Percentiles rank a stretch among this genome's conserved stretches.
phyloP scores from a whole-genome alignment of 2,113 vertebrate species.

The Alligator mississippiensis region DNA sequence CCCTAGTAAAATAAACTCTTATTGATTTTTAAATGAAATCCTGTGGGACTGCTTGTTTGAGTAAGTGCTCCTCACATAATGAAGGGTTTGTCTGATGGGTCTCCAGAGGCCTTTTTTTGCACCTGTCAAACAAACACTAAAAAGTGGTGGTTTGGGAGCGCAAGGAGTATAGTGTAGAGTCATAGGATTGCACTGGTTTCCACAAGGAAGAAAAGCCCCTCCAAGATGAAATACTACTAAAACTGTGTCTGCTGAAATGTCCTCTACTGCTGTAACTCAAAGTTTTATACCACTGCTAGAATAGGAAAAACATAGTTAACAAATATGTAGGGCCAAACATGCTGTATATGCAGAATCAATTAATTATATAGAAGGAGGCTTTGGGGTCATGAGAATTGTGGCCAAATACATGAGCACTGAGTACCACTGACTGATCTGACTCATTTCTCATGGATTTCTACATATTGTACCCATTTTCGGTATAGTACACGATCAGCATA shows the following conservation, averaged over 20 bases:
- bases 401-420: background rate
- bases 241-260: background rate
- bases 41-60: background rate
- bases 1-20: background rate
- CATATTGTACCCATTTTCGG: background rate
- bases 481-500: background rate
- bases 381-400: background rate
- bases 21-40: background rate
- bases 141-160: background rate
- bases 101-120: background rate
- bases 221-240: background rate
- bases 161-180: background rate
- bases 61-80: background rate
- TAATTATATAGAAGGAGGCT: background rate
- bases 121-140: background rate
- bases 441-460: background rate
- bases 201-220: fast-evolving
- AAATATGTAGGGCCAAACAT: background rate
- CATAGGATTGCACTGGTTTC: background rate
- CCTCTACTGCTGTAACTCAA: background rate
- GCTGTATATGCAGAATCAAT: background rate
- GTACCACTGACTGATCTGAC: background rate
- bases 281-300: background rate
- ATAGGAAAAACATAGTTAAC: background rate
- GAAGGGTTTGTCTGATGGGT: background rate